Evolutionary conservation across 2,797 vertebrate species (phyloP).

Genomic region (Cercopithecus neglectus): DNA sequence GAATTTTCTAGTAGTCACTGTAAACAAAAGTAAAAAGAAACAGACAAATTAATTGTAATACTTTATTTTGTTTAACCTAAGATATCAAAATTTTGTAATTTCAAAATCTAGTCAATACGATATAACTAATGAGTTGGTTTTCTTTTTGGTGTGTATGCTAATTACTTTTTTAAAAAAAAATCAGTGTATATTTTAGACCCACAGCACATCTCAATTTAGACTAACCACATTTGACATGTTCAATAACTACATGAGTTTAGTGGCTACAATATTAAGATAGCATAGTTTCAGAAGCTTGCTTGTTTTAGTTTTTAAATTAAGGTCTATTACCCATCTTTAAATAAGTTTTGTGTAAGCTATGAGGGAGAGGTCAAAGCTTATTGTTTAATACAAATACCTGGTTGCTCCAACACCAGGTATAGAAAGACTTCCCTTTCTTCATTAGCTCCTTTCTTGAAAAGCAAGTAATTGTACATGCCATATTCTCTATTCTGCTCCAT

Average conservation of each 20-base stretch:
- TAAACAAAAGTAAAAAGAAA: background rate
- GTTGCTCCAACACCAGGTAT: background rate
- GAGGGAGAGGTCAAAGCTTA: background rate
- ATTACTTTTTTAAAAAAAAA: accelerated
- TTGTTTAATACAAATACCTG: background rate
- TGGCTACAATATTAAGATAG: background rate
- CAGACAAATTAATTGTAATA: background rate
- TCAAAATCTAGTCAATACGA: background rate
- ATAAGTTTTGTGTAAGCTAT: background rate
- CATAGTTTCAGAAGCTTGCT: background rate
- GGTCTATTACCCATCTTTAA: background rate
- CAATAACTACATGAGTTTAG: background rate
- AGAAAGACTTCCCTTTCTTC: background rate
- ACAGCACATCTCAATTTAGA: background rate
- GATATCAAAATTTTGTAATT: background rate
- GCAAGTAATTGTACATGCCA: background rate
- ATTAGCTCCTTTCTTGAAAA: constrained; percentile 5
- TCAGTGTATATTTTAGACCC: background rate
- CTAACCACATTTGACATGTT: background rate
- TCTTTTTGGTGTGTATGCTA: background rate
- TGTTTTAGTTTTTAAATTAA: background rate
- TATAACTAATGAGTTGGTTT: background rate
- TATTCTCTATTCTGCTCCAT: background rate
- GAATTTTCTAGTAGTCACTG: background rate
- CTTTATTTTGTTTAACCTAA: background rate